Evolutionary conservation across 2,797 vertebrate genomes (phyloP).

Genomic region (Pseudotriccus pelzelni): DNA sequence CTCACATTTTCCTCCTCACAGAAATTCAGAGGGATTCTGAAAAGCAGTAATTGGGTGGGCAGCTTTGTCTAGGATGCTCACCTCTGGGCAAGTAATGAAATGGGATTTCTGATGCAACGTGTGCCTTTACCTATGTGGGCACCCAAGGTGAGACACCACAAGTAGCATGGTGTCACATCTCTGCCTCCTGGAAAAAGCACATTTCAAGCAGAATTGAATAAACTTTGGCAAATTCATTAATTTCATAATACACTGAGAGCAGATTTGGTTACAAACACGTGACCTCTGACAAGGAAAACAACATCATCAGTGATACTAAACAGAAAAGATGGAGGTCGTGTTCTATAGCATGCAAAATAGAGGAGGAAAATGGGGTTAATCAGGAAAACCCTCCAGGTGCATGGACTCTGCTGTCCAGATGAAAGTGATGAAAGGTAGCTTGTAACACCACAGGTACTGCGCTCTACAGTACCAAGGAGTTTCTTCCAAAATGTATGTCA

Average conservation of each 20-base stretch:
- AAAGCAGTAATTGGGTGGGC: neutral
- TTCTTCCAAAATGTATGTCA: constrained; percentile 59
- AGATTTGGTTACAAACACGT: constrained; percentile 24
- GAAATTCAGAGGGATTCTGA: neutral
- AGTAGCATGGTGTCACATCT: neutral
- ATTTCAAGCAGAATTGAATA: neutral
- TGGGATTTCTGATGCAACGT: neutral
- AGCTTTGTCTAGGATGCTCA: neutral
- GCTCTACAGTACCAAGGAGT: constrained; percentile 39
- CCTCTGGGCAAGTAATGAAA: neutral
- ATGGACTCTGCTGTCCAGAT: neutral
- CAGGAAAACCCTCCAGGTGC: neutral
- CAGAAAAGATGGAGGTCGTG: constrained; percentile 22
- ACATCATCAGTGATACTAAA: constrained; percentile 12
- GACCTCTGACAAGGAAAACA: constrained; percentile 16
- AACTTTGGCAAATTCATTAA: constrained; percentile 16
- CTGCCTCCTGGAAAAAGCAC: neutral
- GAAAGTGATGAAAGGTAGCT: constrained; percentile 54
- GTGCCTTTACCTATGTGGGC: neutral
- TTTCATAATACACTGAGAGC: constrained; percentile 17
- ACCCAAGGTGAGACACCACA: neutral
- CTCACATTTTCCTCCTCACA: neutral
- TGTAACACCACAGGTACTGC: constrained; percentile 43
- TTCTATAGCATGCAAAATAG: constrained; percentile 54
- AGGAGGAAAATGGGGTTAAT: constrained; percentile 7